These are phyloP conservation scores for Drosophila rhopaloa DNA, from an alignment of 1,140 invertebrate species.

Conservation along the genomic window DNA sequence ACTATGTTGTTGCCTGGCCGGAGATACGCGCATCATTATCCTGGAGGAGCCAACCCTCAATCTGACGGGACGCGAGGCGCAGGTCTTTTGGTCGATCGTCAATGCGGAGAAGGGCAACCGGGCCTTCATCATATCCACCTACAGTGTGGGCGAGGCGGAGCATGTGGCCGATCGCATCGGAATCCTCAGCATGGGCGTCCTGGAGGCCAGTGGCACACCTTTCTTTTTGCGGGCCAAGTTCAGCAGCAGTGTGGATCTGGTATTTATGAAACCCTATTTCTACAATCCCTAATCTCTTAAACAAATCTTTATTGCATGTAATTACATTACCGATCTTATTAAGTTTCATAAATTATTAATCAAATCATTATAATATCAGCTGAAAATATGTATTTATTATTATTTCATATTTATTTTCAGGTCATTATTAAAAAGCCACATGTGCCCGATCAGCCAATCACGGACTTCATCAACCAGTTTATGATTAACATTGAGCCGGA, in stretches of 20 bases:
- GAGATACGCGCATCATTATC: constrained; percentile 53
- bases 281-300: no score
- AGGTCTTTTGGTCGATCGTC: constrained; percentile 90
- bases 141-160: constrained; percentile 67
- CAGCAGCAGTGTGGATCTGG: constrained; percentile 94
- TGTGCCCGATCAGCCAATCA: constrained; percentile 62
- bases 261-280: constrained; percentile 54
- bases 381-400: no score
- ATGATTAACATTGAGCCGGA: constrained; percentile 50
- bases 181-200: constrained; percentile 59
- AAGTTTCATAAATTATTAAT: no score
- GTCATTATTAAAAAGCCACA: constrained; percentile 68
- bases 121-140: constrained; percentile 57
- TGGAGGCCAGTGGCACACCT: constrained; percentile 88
- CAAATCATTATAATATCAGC: no score
- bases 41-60: constrained; percentile 63
- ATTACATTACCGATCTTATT: no score
- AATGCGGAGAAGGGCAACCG: constrained; percentile 55
- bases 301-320: no score
- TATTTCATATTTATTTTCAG: constrained; percentile 6
- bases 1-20: constrained; percentile 55
- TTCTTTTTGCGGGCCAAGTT: constrained; percentile 95
- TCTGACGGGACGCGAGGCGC: constrained; percentile 38
- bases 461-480: constrained; percentile 56
- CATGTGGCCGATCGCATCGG: constrained; percentile 69